Conservation (phyloP, 1,140 invertebrate genomes). For the Hylaeus volcanicus region DNA sequence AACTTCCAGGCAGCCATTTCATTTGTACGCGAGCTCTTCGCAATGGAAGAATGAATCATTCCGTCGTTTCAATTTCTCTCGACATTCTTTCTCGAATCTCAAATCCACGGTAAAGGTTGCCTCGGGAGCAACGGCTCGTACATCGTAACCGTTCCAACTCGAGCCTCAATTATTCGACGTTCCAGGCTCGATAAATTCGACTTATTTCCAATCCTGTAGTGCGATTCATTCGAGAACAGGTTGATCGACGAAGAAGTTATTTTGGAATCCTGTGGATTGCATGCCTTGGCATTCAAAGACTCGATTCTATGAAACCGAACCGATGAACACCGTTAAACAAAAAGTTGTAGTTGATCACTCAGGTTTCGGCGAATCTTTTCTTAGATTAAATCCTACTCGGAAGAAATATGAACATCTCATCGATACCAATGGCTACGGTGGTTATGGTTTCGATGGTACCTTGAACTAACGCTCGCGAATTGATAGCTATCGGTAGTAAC, state of each 20-base stretch:
- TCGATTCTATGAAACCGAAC: too few species aligned
- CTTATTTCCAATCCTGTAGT: not conserved
- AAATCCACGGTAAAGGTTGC: not conserved
- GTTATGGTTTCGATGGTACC: too few species aligned
- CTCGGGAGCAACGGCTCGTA: not conserved
- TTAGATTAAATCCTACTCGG: too few species aligned
- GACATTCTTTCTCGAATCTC: not conserved
- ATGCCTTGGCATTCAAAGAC: not conserved
- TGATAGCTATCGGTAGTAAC: too few species aligned
- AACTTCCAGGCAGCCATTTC: not conserved
- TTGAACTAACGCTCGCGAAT: too few species aligned
- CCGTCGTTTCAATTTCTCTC: not conserved
- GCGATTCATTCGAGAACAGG: too few species aligned
- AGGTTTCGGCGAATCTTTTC: too few species aligned
- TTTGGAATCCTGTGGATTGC: not conserved
- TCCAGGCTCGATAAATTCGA: constrained; percentile 13
- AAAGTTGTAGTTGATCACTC: too few species aligned
- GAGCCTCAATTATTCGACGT: not conserved
- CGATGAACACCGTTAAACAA: too few species aligned
- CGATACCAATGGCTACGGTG: too few species aligned
- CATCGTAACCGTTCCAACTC: not conserved
- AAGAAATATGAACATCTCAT: too few species aligned
- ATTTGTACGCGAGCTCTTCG: not conserved
- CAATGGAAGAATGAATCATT: not conserved
- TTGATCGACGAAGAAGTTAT: too few species aligned